Base-by-base conservation (phyloP, 2,888 invertebrate species). In the Lepetodrilus schrolli region DNA sequence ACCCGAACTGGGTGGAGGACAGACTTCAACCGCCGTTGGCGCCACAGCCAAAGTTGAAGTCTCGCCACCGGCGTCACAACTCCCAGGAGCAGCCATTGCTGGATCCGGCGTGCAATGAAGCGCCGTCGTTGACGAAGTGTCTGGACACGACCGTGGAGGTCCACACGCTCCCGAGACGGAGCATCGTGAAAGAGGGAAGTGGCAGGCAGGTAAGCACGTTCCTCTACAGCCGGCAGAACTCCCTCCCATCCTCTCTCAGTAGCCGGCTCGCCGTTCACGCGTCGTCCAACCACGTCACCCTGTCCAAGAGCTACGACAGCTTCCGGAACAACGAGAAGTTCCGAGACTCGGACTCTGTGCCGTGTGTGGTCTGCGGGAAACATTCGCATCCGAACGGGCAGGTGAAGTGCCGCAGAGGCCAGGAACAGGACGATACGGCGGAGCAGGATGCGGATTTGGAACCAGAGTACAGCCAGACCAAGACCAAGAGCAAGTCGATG, bases 1-100 rank as follows among this genome's bases (percentile, higher is more conserved):
- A 88, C 76, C 87, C 88, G 7, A 83, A 84, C 21, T 89, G 88
- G 89, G 80, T 88, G 17, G 86, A 86, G 34, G 87, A 86, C 34
- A 78, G 83, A 34, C 80, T 87, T 37, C 85, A 87, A 70, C 84
- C 43, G 8, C 71, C 82, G 30, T 76, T 81, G 7, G 73, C 78
- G 20, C 73, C 78, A 5, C 37, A 38, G 17, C 48, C 72, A 4
- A 85, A 84, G 76, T 76, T 74, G 43, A 85, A 84, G 74, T 76
- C 80, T 21, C 79, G 82, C 23, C 82, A 82, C 65, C 49, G 36
- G 21, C 66, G 85, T 10, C 83, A 84, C 74, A 84, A 80, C 23
- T 83, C 86, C 4, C 74, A 83, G 23, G 84, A 85, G 66, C 72
- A 77, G 37, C 86, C 87, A 0, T 70, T 86, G 17, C 73, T 87